Percentiles rank a stretch among this genome's conserved stretches.
Evolutionary conservation across 2,797 vertebrate genomes (phyloP).

Genomic region (Cephalopachus bancanus): DNA sequence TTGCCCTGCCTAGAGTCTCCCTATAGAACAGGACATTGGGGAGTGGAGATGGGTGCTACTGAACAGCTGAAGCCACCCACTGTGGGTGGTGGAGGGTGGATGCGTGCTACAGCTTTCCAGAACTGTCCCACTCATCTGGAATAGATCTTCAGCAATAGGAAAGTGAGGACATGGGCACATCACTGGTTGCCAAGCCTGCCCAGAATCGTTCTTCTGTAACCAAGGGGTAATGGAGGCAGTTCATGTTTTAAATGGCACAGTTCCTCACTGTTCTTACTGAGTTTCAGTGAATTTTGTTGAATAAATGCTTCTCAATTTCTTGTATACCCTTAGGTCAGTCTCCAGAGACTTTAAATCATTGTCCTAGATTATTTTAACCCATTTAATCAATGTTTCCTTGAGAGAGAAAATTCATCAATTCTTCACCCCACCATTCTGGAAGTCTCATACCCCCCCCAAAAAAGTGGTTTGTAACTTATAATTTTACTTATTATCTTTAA

Average conservation of each 20-base stretch:
- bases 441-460: background rate
- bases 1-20: background rate
- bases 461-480: background rate
- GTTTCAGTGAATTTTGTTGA: background rate
- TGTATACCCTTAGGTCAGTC: background rate
- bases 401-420: background rate
- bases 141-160: background rate
- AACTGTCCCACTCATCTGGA: background rate
- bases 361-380: background rate
- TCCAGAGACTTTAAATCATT: background rate
- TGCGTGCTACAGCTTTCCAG: background rate
- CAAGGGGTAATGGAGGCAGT: background rate
- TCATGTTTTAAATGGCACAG: background rate
- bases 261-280: background rate
- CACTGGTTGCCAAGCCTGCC: background rate
- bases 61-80: background rate
- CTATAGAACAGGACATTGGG: background rate
- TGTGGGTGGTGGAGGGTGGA: background rate
- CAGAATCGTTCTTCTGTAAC: background rate
- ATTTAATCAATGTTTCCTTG: slow-evolving; percentile 1
- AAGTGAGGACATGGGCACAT: background rate
- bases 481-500: slow-evolving; percentile 37
- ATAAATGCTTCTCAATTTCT: slow-evolving; percentile 4
- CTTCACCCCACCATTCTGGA: background rate
- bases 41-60: background rate